Percentiles rank a stretch among this genome's conserved stretches.
These are phyloP conservation scores for Rhopalosiphum padi DNA, from an alignment of 1,140 invertebrate genomes.

Conservation along the genomic window DNA sequence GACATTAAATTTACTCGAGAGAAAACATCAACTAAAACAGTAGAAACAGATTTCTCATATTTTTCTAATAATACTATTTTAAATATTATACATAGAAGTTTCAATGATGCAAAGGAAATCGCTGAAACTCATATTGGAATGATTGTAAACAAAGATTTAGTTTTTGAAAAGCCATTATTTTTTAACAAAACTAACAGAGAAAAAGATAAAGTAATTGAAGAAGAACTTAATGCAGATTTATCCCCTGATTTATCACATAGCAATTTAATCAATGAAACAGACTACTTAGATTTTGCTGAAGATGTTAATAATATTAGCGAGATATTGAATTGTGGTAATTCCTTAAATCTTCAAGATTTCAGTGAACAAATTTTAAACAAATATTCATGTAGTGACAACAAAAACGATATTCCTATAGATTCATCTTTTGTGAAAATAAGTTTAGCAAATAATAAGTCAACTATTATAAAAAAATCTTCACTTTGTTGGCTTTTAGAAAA, in stretches of 20 bases:
- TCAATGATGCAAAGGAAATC: too few relatives aligned
- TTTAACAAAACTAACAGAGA: too few relatives aligned
- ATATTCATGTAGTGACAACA: background rate
- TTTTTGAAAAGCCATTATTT: too few relatives aligned
- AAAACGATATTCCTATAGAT: background rate
- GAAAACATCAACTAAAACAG: background rate
- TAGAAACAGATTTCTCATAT: background rate
- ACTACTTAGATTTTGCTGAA: too few relatives aligned
- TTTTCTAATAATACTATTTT: conserved; percentile 12
- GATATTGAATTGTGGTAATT: background rate
- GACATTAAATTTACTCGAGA: background rate
- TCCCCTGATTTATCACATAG: too few relatives aligned
- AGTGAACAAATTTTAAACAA: background rate
- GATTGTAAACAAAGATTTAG: too few relatives aligned
- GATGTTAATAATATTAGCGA: background rate
- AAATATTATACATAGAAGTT: background rate
- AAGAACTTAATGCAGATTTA: too few relatives aligned
- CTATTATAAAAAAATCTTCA: background rate
- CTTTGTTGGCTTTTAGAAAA: background rate
- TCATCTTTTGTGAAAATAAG: background rate
- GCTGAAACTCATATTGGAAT: too few relatives aligned
- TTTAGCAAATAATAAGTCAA: background rate
- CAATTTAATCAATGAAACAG: too few relatives aligned
- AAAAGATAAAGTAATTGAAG: too few relatives aligned
- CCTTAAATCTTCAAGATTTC: background rate